Evolutionary conservation across 1,140 invertebrate species (phyloP), one percentile per base, ranked within the genome.

Genomic region (Amphibalanus amphitrite): DNA sequence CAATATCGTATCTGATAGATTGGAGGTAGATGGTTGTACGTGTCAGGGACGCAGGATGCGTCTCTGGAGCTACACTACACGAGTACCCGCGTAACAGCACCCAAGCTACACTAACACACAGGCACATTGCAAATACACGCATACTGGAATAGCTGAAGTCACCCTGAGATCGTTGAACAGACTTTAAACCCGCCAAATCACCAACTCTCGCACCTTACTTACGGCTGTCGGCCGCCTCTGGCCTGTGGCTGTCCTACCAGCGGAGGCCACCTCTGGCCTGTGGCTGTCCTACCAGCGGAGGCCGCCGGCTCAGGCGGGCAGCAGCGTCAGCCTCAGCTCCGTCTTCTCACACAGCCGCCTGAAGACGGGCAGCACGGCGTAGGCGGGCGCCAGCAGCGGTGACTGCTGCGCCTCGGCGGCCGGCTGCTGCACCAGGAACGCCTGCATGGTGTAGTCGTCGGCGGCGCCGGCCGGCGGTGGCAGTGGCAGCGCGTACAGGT

Each of bases 381-480:
- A 28, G 65, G 65, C 65, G 26, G 65, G 65, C n/a, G 28, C 65
- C 6, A 67, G 20, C 23, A 23, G 26, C 26, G 65, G 26, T 8
- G 3, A 10, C n/a, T 28, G 26, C n/a, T 26, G 65, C 65, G 8
- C 28, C 3, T 26, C 26, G 72, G 71, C 26, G 17, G 10, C 6
- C 29, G 76, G 78, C 78, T 90, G 88, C n/a, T n/a, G n/a, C 76
- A 94, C 81, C 72, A 91, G 83, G 80, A 94, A 94, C 29, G 90
- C 88, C 79, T 93, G 91, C 90, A 93, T 93, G 74, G 89, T 85
- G 73, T 84, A 84, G 69, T 78, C 76, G 30, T 78, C 79, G n/a
- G 76, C 74, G 20, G 75, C 69, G 69, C 74, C 65, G 72, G 76
- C 68, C 72, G 77, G 75, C 72, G 79, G 74, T 75, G 79, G 72